Evolutionary conservation across 2,113 vertebrate species (phyloP), one percentile per base, ranked within the genome.

Genomic region (Neogale vison): DNA sequence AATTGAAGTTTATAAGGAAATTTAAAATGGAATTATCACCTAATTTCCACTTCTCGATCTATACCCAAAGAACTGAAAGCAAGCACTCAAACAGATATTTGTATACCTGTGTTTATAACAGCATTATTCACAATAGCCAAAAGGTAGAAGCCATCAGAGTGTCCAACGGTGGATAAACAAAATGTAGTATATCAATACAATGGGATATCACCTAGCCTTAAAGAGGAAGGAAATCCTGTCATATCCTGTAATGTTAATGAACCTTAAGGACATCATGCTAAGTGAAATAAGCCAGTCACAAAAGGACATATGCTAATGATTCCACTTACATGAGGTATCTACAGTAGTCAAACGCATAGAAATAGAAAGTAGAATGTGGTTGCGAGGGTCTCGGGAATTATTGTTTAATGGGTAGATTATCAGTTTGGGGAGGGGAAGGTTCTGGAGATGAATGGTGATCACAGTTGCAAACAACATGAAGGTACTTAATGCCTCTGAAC

Each of bases 1-100:
- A 97, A 42, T 9, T 74, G 34, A 83, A 96, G 36, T 93, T 95
- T 95, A 34, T 96, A 90, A 97, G 63, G 96, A 96, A 82, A 81
- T 84, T 84, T 91, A 93, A 96, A 87, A 95, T 39, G 34, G n/a
- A 81, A 88, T 93, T 77, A 45, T 42, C 9, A 12, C 50, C 31
- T 65, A n/a, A 80, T 79, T 82, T 92, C 9, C 17, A 76, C 18
- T 34, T 59, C 47, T 74, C n/a, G 39, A 15, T 36, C 6, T 72
- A 24, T 59, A 50, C 31, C 90, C 45, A 31, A 74, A 81, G 50
- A 55, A 69, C 72, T 83, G n/a, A 95, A 89, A 71, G 34, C 17
- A 36, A 10, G 21, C 31, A 72, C 47, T 79, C 14, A 17, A 31
- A 29, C 34, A 92, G 72, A 39, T 45, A 36, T 24, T 71, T 50